These are phyloP conservation scores for Catharus ustulatus DNA, from an alignment of 2,797 vertebrate genomes.

Conservation along the genomic window DNA sequence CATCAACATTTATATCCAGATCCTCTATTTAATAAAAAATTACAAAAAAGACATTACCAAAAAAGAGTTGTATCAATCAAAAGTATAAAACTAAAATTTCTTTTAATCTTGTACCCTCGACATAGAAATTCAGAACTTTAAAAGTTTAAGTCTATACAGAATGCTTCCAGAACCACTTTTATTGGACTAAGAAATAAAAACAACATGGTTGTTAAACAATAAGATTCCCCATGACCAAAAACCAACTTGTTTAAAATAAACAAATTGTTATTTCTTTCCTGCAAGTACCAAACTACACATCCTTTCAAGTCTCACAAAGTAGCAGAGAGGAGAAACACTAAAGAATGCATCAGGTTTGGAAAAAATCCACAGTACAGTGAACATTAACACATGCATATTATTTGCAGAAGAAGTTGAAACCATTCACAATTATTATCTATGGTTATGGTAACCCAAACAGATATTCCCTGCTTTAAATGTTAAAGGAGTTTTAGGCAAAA, in stretches of 20 bases:
- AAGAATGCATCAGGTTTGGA: not conserved
- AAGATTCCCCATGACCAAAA: not conserved
- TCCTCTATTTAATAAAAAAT: not conserved
- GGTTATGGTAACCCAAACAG: not conserved
- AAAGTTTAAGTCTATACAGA: not conserved
- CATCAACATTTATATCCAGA: not conserved
- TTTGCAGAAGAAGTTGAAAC: not conserved
- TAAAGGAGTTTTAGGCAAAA: not conserved
- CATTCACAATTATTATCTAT: not conserved
- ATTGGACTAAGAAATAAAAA: not conserved
- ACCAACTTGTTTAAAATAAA: not conserved
- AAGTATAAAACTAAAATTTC: not conserved
- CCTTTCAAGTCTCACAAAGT: not conserved
- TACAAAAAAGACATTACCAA: not conserved
- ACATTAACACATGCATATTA: not conserved
- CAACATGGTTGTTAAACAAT: not conserved
- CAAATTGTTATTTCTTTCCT: fast-evolving
- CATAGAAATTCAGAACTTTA: not conserved
- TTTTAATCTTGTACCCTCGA: not conserved
- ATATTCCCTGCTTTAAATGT: not conserved
- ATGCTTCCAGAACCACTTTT: not conserved
- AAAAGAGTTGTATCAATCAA: not conserved
- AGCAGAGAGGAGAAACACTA: not conserved
- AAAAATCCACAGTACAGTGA: not conserved
- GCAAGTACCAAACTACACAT: not conserved